Evolutionary conservation across 1,140 invertebrate genomes (phyloP).

Genomic region (Mercenaria mercenaria): DNA sequence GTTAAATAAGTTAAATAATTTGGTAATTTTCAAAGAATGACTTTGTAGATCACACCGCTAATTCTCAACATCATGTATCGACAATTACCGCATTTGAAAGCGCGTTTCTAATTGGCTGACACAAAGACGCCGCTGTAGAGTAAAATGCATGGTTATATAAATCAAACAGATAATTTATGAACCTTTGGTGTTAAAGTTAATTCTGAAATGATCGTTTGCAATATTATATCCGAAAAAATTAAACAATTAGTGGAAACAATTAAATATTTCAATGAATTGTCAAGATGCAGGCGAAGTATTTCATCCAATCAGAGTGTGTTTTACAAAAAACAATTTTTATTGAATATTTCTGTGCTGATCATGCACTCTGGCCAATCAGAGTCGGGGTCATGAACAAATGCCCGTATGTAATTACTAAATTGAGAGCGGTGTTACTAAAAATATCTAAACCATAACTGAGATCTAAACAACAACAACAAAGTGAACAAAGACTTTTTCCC

Average conservation of each 20-base stretch:
- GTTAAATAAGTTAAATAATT: slow-evolving; percentile 62
- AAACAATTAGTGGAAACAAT: too few species aligned
- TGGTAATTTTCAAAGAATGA: slow-evolving; percentile 67
- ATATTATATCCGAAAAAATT: too few species aligned
- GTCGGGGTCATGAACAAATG: slow-evolving; percentile 65
- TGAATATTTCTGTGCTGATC: slow-evolving; percentile 67
- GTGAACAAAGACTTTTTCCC: neutral
- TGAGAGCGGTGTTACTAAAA: slow-evolving; percentile 49
- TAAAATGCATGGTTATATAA: neutral
- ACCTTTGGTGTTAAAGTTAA: too few species aligned
- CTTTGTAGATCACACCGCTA: slow-evolving; percentile 70
- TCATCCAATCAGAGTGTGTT: slow-evolving; percentile 45
- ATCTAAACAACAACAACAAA: neutral
- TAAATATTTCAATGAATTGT: neutral
- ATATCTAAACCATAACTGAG: slow-evolving; percentile 30
- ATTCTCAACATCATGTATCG: slow-evolving; percentile 70
- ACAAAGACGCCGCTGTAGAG: neutral
- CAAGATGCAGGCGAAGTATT: neutral
- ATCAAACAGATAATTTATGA: too few species aligned
- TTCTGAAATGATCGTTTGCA: too few species aligned
- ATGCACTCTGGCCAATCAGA: slow-evolving; percentile 56
- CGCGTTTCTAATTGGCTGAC: slow-evolving; percentile 49
- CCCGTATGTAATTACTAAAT: slow-evolving; percentile 66
- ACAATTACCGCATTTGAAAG: slow-evolving; percentile 48
- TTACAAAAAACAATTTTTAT: slow-evolving; percentile 39